Percentiles rank a stretch among this genome's conserved stretches.
Evolutionary conservation across 2,797 vertebrate genomes (phyloP).

Genomic region (Thunnus albacares): DNA sequence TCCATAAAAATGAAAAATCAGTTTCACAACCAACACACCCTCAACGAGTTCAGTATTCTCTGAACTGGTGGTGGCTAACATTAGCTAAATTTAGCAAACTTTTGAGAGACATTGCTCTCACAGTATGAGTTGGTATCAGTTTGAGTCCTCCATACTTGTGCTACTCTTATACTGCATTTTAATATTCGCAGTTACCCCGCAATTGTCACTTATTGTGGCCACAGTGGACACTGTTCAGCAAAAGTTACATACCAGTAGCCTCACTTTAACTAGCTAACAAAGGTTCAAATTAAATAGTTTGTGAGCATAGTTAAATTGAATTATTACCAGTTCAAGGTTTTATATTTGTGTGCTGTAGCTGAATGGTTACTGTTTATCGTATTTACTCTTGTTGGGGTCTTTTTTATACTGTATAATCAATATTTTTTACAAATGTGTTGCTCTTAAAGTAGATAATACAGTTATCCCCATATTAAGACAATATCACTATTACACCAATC

Average conservation of each 20-base stretch:
- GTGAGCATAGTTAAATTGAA: background rate
- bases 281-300: too few relatives aligned
- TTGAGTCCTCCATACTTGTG: background rate
- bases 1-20: too few relatives aligned
- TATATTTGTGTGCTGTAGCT: background rate
- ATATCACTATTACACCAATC: background rate
- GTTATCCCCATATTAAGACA: background rate
- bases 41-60: too few relatives aligned
- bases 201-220: background rate
- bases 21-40: too few relatives aligned
- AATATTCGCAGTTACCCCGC: too few relatives aligned
- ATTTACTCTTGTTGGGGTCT: too few relatives aligned
- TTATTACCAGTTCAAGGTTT: too few relatives aligned
- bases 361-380: background rate
- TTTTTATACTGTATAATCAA: background rate
- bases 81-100: background rate
- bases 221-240: background rate
- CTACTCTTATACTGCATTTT: background rate
- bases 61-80: too few relatives aligned
- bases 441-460: background rate
- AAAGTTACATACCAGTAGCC: background rate
- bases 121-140: too few relatives aligned
- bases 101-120: background rate
- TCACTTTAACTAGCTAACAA: background rate
- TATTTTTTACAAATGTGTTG: background rate